These are phyloP conservation scores for Podotricha telesiphe DNA, from an alignment of 2,888 invertebrate species.

Conservation along the genomic window DNA sequence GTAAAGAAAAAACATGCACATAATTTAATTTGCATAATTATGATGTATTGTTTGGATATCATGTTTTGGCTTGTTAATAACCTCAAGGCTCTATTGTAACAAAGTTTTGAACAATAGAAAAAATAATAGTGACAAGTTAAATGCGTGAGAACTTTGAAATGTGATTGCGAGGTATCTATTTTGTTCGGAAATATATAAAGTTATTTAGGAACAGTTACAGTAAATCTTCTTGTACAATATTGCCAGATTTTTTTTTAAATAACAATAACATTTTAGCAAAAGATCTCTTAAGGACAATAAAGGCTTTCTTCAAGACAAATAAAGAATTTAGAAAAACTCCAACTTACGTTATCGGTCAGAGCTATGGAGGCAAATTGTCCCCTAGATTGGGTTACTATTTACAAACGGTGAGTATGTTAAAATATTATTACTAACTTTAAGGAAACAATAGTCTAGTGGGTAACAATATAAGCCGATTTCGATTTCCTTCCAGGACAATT, in stretches of 20 bases:
- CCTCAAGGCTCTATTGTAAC: slow-evolving; percentile 35
- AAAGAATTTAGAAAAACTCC: slow-evolving; percentile 89
- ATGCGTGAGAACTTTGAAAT: slow-evolving; percentile 24
- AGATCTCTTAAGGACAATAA: slow-evolving; percentile 89
- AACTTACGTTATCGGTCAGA: slow-evolving; percentile 93
- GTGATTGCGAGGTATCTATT: neutral
- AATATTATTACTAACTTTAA: too few species aligned
- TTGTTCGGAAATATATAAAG: neutral
- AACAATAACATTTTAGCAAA: slow-evolving; percentile 72
- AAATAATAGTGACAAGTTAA: slow-evolving; percentile 22
- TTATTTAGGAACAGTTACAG: neutral
- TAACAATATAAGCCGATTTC: too few species aligned
- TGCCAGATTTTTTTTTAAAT: neutral
- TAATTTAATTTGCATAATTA: slow-evolving; percentile 36
- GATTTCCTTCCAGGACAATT: too few species aligned
- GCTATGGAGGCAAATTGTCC: slow-evolving; percentile 96
- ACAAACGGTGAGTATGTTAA: slow-evolving; percentile 64
- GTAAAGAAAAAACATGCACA: slow-evolving; percentile 23
- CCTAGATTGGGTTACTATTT: slow-evolving; percentile 70
- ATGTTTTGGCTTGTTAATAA: slow-evolving; percentile 29
- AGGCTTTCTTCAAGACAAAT: slow-evolving; percentile 86
- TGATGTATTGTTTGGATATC: slow-evolving; percentile 33
- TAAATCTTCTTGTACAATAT: neutral
- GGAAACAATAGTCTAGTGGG: too few species aligned
- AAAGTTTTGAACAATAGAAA: slow-evolving; percentile 19